Base-by-base conservation (phyloP, 1,140 invertebrate genomes). In the Neodiprion virginianus region DNA sequence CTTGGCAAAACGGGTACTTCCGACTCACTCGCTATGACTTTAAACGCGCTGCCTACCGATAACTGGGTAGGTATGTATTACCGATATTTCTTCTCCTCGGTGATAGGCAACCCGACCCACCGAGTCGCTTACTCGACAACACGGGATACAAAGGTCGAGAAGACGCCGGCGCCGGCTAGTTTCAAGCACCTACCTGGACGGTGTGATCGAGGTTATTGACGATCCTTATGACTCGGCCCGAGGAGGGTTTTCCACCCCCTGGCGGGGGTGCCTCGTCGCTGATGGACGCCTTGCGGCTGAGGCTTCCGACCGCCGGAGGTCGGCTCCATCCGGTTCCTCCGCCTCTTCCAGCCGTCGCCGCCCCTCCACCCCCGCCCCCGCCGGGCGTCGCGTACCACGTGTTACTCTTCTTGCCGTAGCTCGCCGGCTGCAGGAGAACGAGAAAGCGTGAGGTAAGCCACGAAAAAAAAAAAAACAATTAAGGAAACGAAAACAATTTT, bases 171-270 rank as follows among this genome's bases (percentile, higher is more conserved):
- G 28, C 28, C 28, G 5, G 28, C 28, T 40, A 3, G 28, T 40
- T 40, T 40, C 28, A 40, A 40, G 28, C 17, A 79, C 73, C 77
- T 85, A 96, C 95, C 92, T 97, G 95, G 79, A 97, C 93, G 47
- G 95, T 95, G 82, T 96, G 95, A 86, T 97, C 95, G 89, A 94
- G 92, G 84, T 96, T 96, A 88, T 97, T 97, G 83, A 98, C 95
- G 83, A 98, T 96, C 73, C 95, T 90, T 81, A 98, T 96, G 74
- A 97, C 95, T 75, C 96, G 91, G 65, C 95, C 95, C 23, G 95
- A 94, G 76, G 93, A 93, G 48, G 94, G 93, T 81, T 96, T 96
- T 81, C 91, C 89, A 78, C 89, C 89, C 61, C 92, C 92, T 10
- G 92, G 91, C 69, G 92, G 92, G 66, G 92, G 92, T 67, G 92